Base-by-base conservation (phyloP, 2,113 vertebrate genomes). In the Synodontis membranacea region DNA sequence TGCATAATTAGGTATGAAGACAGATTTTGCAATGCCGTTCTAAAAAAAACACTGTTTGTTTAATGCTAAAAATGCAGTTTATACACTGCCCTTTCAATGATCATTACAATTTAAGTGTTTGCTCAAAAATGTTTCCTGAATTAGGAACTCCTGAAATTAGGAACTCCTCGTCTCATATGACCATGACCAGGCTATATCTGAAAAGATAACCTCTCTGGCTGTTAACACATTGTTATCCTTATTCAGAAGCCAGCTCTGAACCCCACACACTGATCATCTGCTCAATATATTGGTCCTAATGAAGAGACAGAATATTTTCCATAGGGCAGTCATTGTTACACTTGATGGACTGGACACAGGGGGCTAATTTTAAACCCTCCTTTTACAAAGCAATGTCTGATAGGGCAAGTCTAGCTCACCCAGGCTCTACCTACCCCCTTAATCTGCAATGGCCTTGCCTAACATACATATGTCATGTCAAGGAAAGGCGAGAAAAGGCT, bases 281-380 rank as follows among this genome's bases (percentile, higher is more conserved):
- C 72, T 88, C 84, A 84, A 89, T 84, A 70, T 42, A 84, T 68
- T 79, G 81, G 70, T 76, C 58, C 52, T 87, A 88, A 89, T 88
- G 54, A 85, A 79, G 75, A 34, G 68, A 70, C 74, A 39, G 83
- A 89, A 89, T 88, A 88, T 87, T 91, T 91, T 91, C 88, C 83
- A 66, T 84, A 39, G 52, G 66, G 83, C 39, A 52, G 84, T 86
- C 82, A 88, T 89, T 89, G 85, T 89, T 84, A 84, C 90, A 89
- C 78, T 82, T 87, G 85, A 90, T 88, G 88, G 83, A 83, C 81
- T 80, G 60, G 68, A 83, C 85, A 60, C 42, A 80, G 48, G 78
- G 74, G 89, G 88, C 88, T 89, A 83, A 89, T 89, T 90, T 91
- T 89, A 91, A 90, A 88, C 83, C 62, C 60, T 88, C 64, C 86